A percentile compares a stretch with the other conserved stretches of the same genome.
Evolutionary conservation across 1,140 invertebrate genomes (phyloP).

Genomic region (Eulimnadia texana): DNA sequence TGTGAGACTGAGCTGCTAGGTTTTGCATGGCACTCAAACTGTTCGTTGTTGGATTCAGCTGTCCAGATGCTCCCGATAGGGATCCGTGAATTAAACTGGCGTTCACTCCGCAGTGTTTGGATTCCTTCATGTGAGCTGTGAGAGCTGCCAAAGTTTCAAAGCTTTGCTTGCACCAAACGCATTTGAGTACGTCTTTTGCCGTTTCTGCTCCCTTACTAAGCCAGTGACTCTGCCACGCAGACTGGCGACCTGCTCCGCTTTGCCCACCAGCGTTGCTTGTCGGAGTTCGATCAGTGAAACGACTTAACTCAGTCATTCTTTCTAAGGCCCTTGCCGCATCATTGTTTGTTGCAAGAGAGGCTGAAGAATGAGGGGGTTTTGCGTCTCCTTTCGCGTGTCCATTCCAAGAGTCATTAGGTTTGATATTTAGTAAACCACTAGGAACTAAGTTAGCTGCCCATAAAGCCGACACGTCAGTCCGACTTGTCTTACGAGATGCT

Average conservation of each 20-base stretch:
- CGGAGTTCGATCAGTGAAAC: constrained; percentile 56
- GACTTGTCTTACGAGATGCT: neutral
- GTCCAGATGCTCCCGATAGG: constrained; percentile 22
- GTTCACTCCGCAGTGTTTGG: constrained; percentile 56
- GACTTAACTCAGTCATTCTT: constrained; percentile 79
- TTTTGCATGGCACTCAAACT: constrained; percentile 48
- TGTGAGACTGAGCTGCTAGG: constrained; percentile 35
- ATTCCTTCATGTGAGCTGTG: constrained; percentile 89
- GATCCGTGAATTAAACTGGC: constrained; percentile 14
- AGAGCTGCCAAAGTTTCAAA: constrained; percentile 77
- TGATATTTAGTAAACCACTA: neutral
- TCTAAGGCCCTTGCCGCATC: constrained; percentile 74
- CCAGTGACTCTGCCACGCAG: constrained; percentile 85
- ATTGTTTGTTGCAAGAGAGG: constrained; percentile 41
- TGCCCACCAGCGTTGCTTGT: constrained; percentile 30
- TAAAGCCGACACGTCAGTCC: neutral
- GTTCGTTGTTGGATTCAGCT: constrained; percentile 51
- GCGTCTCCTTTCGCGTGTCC: neutral
- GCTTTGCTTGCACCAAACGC: constrained; percentile 90
- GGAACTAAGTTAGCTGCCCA: neutral
- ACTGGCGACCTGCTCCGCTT: constrained; percentile 21
- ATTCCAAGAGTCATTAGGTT: neutral
- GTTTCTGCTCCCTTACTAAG: constrained; percentile 83
- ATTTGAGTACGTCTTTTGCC: constrained; percentile 84
- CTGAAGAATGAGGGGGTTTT: constrained; percentile 28